Conservation (phyloP, 2,113 vertebrate species). For the Anarhynchus alexandrinus region DNA sequence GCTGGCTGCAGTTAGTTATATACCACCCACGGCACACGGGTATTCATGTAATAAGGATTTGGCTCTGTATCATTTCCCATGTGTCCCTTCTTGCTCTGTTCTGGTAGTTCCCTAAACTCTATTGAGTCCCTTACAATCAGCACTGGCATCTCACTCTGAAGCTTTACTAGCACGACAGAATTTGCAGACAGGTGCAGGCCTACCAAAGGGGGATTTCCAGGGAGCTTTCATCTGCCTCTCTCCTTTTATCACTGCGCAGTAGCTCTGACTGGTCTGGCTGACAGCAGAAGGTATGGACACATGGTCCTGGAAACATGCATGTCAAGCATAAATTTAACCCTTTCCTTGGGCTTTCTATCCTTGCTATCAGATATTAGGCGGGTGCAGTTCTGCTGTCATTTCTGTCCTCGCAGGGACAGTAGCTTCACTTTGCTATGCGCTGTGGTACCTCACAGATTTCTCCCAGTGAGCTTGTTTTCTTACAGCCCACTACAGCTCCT, state of each 20-base stretch:
- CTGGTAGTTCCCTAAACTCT: not conserved
- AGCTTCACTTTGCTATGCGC: not conserved
- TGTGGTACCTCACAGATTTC: not conserved
- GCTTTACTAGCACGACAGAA: not conserved
- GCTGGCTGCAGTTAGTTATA: not conserved
- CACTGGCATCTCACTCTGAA: not conserved
- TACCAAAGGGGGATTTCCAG: not conserved
- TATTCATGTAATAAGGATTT: not conserved
- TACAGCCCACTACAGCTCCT: not conserved
- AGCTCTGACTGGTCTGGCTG: not conserved
- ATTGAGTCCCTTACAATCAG: accelerated
- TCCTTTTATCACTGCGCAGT: not conserved
- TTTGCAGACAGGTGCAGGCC: not conserved
- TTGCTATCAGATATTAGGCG: not conserved
- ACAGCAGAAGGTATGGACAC: not conserved
- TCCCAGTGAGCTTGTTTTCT: not conserved
- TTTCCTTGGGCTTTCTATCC: not conserved
- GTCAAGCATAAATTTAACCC: not conserved
- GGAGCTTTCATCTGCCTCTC: not conserved
- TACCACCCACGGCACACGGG: not conserved
- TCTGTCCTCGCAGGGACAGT: not conserved
- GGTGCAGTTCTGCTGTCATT: not conserved
- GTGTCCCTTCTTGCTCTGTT: not conserved
- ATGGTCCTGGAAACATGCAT: not conserved
- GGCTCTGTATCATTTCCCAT: not conserved